Evolutionary conservation across 2,797 vertebrate genomes (phyloP).

Genomic region (Knipowitschia caucasica): DNA sequence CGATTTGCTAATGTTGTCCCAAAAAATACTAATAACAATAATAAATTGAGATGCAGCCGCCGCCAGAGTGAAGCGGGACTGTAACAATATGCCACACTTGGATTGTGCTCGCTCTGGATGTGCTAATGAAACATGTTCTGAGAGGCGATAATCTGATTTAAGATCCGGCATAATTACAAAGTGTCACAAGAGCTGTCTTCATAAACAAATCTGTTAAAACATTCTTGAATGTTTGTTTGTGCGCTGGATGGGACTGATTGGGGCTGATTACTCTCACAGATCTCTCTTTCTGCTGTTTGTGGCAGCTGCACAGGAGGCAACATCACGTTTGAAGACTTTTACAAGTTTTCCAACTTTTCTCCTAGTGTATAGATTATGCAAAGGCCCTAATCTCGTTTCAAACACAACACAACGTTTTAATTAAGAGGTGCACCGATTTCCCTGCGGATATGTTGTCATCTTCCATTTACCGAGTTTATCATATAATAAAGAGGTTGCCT

Average conservation of each 20-base stretch:
- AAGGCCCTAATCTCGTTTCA: slow-evolving; percentile 32
- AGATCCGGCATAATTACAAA: slow-evolving; percentile 43
- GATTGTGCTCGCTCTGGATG: slow-evolving; percentile 33
- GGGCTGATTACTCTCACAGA: slow-evolving; percentile 31
- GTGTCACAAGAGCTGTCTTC: slow-evolving; percentile 48
- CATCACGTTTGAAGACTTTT: not conserved
- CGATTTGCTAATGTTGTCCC: too few species aligned
- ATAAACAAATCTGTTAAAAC: slow-evolving; percentile 54
- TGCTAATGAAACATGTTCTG: slow-evolving; percentile 56
- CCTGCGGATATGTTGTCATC: slow-evolving; percentile 73
- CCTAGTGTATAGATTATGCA: slow-evolving; percentile 45
- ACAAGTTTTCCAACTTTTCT: slow-evolving; percentile 40
- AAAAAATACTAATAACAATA: too few species aligned
- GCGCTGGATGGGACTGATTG: slow-evolving; percentile 26
- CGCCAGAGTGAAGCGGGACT: slow-evolving; percentile 36
- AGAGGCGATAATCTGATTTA: slow-evolving; percentile 46
- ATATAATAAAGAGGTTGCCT: slow-evolving; percentile 79
- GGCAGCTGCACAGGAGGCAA: slow-evolving; percentile 22
- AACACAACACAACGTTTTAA: slow-evolving; percentile 72
- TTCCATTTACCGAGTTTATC: slow-evolving; percentile 80
- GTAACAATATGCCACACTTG: slow-evolving; percentile 18
- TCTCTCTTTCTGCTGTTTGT: not conserved
- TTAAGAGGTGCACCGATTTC: slow-evolving; percentile 74
- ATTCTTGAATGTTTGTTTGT: slow-evolving; percentile 26
- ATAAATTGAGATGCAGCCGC: too few species aligned